phyloP scores from a whole-genome alignment of 2,888 invertebrate genomes.

The Philereme transversata region DNA sequence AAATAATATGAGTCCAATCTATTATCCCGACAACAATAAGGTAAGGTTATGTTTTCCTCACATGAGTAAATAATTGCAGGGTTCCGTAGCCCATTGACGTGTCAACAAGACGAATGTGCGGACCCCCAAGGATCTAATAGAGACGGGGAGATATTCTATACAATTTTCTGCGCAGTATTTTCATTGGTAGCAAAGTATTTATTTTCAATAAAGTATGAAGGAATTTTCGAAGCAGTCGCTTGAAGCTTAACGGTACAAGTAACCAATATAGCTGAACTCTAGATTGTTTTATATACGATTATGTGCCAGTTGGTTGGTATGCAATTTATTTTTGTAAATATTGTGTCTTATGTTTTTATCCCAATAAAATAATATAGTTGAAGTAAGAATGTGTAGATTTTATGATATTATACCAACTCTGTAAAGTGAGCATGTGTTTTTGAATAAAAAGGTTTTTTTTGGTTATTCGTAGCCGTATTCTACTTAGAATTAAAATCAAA shows the following conservation, averaged over 20 bases:
- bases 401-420: too few species aligned
- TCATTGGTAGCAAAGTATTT: conserved; percentile 3
- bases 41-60: conserved; percentile 29
- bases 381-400: too few species aligned
- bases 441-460: too few species aligned
- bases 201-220: conserved; percentile 7
- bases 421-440: too few species aligned
- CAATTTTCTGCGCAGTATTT: conserved; percentile 13
- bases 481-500: too few species aligned
- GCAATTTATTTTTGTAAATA: too few species aligned
- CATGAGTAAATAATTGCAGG: conserved; percentile 56
- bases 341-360: too few species aligned
- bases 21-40: conserved; percentile 27
- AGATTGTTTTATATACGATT: background rate
- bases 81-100: conserved; percentile 51
- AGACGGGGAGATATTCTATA: conserved; percentile 21
- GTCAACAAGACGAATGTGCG: conserved; percentile 62
- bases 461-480: too few species aligned
- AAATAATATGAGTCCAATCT: conserved; percentile 19
- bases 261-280: background rate
- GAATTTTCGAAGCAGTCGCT: conserved; percentile 7
- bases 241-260: conserved; percentile 2
- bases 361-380: too few species aligned
- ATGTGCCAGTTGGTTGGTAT: too few species aligned
- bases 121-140: conserved; percentile 28